These are phyloP conservation scores for Plectrocnemia conspersa DNA, from an alignment of 1,140 invertebrate species.

Conservation along the genomic window DNA sequence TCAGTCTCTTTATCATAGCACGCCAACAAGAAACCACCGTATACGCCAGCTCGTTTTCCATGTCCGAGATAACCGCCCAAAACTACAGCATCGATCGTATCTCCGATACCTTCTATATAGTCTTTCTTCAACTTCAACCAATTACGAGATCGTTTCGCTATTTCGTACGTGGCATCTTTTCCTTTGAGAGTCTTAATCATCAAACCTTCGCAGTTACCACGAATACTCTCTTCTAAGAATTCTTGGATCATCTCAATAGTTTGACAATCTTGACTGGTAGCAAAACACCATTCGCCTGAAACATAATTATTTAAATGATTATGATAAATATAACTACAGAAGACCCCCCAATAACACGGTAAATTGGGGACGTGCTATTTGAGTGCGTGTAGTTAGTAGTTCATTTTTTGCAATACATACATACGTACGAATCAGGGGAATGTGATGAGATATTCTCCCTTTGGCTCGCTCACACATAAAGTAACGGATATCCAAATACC, in stretches of 20 bases:
- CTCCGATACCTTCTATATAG: slow-evolving; percentile 92
- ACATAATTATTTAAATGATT: no score
- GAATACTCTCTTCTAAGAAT: slow-evolving; percentile 94
- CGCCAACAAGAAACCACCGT: slow-evolving; percentile 95
- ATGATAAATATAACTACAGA: neutral
- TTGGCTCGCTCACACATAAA: no score
- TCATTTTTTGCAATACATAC: no score
- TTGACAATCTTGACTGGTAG: slow-evolving; percentile 75
- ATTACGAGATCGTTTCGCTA: slow-evolving; percentile 93
- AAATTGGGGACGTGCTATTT: no score
- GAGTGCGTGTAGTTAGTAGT: no score
- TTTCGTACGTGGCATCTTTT: slow-evolving; percentile 93
- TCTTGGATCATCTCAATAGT: slow-evolving; percentile 90
- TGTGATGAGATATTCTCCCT: no score
- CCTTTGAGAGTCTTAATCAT: slow-evolving; percentile 96
- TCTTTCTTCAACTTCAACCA: slow-evolving; percentile 99
- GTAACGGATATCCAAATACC: no score
- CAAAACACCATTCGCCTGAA: slow-evolving; percentile 78
- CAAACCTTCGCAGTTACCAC: slow-evolving; percentile 95
- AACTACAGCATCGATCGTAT: slow-evolving; percentile 92
- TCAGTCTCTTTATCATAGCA: slow-evolving; percentile 93
- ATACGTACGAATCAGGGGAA: no score
- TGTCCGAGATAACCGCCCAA: slow-evolving; percentile 93
- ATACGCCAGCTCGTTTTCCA: slow-evolving; percentile 90
- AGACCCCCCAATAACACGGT: no score